A percentile compares a stretch with the other conserved stretches of the same genome.
Conservation (phyloP, 1,140 invertebrate genomes). For the Lethrus apterus region DNA sequence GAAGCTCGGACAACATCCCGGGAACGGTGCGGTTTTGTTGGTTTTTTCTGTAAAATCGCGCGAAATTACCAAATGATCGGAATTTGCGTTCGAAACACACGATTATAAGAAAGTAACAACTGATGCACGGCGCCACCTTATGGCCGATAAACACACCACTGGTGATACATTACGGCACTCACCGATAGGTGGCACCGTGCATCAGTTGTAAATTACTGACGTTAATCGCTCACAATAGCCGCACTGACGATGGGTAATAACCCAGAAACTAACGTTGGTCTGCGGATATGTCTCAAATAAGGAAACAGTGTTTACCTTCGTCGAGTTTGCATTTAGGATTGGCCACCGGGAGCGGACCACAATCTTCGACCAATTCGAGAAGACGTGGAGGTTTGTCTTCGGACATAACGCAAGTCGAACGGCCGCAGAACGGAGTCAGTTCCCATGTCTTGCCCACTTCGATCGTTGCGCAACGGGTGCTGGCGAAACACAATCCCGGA, state of each 20-base stretch:
- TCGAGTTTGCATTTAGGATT: constrained; percentile 82
- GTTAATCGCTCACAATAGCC: too few relatives aligned
- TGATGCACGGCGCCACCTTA: too few relatives aligned
- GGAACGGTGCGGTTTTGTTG: constrained; percentile 81
- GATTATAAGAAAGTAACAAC: too few relatives aligned
- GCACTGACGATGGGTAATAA: too few relatives aligned
- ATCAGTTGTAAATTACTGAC: too few relatives aligned
- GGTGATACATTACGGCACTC: too few relatives aligned
- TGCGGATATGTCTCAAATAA: neutral
- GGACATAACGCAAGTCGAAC: constrained; percentile 72
- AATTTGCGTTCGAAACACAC: too few relatives aligned
- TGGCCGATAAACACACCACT: too few relatives aligned
- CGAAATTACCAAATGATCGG: too few relatives aligned
- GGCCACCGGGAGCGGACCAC: constrained; percentile 73
- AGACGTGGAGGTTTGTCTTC: constrained; percentile 64
- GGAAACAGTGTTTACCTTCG: constrained; percentile 41
- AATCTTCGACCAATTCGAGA: constrained; percentile 79
- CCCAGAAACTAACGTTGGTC: neutral
- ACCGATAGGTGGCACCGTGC: too few relatives aligned
- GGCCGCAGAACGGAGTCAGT: constrained; percentile 76
- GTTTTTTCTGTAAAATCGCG: constrained; percentile 66
- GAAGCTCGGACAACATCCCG: constrained; percentile 75
- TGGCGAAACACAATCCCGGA: constrained; percentile 81
- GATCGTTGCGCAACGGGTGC: constrained; percentile 78
- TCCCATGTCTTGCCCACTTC: constrained; percentile 79